A percentile compares a stretch with the other conserved stretches of the same genome.
Evolutionary conservation across 2,113 vertebrate species (phyloP).

Genomic region (Nestor notabilis): DNA sequence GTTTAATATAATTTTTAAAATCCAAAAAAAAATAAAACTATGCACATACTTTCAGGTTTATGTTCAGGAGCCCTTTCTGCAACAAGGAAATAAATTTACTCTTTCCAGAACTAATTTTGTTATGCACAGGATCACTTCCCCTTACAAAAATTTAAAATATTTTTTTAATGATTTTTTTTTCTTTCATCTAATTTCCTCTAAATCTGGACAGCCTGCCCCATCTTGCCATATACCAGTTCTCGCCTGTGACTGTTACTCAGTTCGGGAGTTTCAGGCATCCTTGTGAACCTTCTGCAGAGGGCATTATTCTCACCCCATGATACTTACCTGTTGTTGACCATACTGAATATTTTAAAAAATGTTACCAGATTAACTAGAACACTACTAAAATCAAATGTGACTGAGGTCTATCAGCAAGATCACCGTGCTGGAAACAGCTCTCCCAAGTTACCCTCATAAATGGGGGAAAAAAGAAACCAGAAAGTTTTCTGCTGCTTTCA

Average conservation of each 20-base stretch:
- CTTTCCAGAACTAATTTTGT: background rate
- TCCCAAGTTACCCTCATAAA: background rate
- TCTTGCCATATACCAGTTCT: background rate
- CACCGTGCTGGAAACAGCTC: background rate
- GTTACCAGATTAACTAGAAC: background rate
- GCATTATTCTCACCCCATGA: background rate
- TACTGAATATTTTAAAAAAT: background rate
- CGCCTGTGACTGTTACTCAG: background rate
- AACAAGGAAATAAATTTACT: background rate
- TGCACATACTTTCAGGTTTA: background rate
- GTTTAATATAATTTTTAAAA: background rate
- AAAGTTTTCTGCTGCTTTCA: background rate
- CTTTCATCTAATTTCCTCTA: background rate
- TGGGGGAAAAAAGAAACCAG: background rate
- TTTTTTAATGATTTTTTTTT: background rate
- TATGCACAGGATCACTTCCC: background rate
- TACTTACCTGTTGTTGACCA: background rate
- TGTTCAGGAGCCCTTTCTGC: background rate
- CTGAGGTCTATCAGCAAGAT: background rate
- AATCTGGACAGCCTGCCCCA: background rate
- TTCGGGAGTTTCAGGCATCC: background rate
- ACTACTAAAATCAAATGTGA: background rate
- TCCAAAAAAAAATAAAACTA: background rate
- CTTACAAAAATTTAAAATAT: background rate
- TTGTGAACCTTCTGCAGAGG: background rate